Evolutionary conservation across 2,888 invertebrate species (phyloP).

Genomic region (Augiades crinisus): DNA sequence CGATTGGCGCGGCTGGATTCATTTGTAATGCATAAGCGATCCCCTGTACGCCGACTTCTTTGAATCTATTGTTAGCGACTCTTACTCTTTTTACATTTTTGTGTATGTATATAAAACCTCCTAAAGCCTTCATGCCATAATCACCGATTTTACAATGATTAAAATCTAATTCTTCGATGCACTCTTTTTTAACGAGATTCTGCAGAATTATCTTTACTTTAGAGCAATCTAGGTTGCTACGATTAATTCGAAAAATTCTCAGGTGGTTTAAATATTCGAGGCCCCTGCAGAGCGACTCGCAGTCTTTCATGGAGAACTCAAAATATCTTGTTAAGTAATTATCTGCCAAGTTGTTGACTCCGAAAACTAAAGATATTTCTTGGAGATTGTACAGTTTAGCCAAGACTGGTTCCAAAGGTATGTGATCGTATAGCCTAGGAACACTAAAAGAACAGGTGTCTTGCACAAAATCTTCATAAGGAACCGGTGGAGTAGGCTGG

Average conservation of each 20-base stretch:
- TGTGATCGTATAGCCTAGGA: conserved; percentile 74
- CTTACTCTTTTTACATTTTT: conserved; percentile 69
- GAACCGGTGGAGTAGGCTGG: conserved; percentile 65
- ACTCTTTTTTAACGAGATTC: conserved; percentile 69
- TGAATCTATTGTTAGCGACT: conserved; percentile 80
- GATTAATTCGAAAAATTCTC: conserved; percentile 78
- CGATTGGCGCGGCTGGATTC: conserved; percentile 71
- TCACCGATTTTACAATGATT: conserved; percentile 84
- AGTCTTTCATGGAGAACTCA: conserved; percentile 82
- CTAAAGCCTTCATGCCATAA: conserved; percentile 83
- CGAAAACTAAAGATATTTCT: conserved; percentile 70
- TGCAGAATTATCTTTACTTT: conserved; percentile 82
- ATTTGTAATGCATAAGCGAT: conserved; percentile 77
- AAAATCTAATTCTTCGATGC: conserved; percentile 82
- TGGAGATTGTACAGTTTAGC: conserved; percentile 72
- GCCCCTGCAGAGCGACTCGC: conserved; percentile 78
- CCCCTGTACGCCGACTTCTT: conserved; percentile 76
- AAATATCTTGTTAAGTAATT: conserved; percentile 82
- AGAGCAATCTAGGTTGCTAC: conserved; percentile 81
- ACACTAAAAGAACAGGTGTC: conserved; percentile 66
- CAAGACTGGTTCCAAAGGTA: conserved; percentile 80
- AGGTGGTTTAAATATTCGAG: conserved; percentile 68
- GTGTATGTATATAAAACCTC: conserved; percentile 76
- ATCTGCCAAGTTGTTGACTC: conserved; percentile 71
- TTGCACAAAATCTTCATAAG: conserved; percentile 49